Conservation (phyloP, 2,113 vertebrate genomes). For the Onychostruthus taczanowskii region DNA sequence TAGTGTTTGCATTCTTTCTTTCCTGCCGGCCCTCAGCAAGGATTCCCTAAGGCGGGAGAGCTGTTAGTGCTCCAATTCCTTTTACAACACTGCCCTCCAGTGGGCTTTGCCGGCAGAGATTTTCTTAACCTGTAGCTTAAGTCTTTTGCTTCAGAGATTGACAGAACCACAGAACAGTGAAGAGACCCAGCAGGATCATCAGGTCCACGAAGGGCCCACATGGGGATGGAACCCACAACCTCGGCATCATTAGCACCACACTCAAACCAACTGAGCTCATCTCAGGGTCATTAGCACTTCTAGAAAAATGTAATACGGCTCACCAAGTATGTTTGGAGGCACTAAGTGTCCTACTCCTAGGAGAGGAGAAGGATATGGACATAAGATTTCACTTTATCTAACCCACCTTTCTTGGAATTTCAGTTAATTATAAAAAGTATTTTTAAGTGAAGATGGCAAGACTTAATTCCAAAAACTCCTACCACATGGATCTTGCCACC, state of each 20-base stretch:
- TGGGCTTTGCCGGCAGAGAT: neutral
- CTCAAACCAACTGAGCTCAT: neutral
- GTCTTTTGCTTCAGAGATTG: neutral
- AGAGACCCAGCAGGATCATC: neutral
- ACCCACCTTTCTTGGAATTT: neutral
- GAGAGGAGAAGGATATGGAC: neutral
- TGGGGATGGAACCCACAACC: neutral
- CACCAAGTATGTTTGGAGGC: neutral
- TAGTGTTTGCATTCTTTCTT: rapidly evolving
- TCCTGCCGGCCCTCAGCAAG: too few relatives aligned
- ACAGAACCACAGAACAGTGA: neutral
- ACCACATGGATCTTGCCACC: rapidly evolving
- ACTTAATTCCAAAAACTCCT: neutral
- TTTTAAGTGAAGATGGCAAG: neutral
- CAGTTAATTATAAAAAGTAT: neutral
- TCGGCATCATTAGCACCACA: neutral
- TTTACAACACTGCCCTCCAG: conserved; percentile 69
- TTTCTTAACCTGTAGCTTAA: rapidly evolving
- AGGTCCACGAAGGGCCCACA: neutral
- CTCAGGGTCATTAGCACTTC: neutral
- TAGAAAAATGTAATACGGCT: neutral
- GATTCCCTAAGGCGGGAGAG: rapidly evolving
- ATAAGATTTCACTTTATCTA: neutral
- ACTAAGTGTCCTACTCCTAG: neutral
- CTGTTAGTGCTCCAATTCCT: neutral